Base-by-base conservation (phyloP, 2,888 invertebrate genomes). In the Andrena minutula region DNA sequence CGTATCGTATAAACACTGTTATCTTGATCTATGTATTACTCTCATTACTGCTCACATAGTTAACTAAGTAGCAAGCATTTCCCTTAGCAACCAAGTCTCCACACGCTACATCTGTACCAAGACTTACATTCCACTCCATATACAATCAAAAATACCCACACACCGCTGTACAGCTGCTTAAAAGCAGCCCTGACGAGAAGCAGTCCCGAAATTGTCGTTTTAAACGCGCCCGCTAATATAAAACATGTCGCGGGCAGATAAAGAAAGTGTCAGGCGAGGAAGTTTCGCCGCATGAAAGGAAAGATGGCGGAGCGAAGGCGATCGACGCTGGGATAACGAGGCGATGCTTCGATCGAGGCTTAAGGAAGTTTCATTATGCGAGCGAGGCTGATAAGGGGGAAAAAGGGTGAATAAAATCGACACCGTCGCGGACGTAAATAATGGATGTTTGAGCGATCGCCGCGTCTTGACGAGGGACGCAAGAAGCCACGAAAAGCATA, bases 401-500 rank as follows among this genome's bases (percentile, higher is more conserved):
- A 58, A 80, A 71, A 64, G 77, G 84, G 75, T 77, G 77, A 83
- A 84, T 77, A 77, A 77, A 72, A 80, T 66, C 69, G 66, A 58
- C 69, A 47, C 26, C 51, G 26, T 16, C 51, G 2, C 12, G 77
- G 61, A 74, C 72, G 80, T 81, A 82, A 86, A 74, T 86, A 88
- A 88, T 81, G 82, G 79, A 80, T 79, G 80, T 85, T 80, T 83
- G 81, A 86, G 82, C 86, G 87, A 88, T 87, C 76, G 83, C 60
- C 65, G 82, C 79, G 88, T 76, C 80, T 86, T 77, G 82, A 71
- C 75, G 51, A n/a, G 58, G 56, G 51, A 30, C 64, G 53, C 51
- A 26, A 73, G 81, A 63, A 81, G 63, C 60, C 73, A 69, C 75
- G 81, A 68, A 85, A 75, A 76, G 84, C 78, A 74, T 75, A 81